These are phyloP conservation scores for Zygogramma bicolorata DNA, from an alignment of 2,888 invertebrate genomes.

Conservation along the genomic window DNA sequence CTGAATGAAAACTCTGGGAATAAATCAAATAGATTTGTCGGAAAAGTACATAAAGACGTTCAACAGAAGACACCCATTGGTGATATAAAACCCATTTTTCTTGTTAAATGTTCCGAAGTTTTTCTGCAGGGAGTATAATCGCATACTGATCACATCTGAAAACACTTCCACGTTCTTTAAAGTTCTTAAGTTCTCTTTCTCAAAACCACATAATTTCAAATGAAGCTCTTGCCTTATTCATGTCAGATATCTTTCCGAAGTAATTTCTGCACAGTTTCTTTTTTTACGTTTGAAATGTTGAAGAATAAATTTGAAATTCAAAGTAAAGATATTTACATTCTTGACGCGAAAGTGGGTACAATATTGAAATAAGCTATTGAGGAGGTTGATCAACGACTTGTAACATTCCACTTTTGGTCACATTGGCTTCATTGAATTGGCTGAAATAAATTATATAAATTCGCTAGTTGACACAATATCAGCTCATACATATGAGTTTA, in stretches of 20 bases:
- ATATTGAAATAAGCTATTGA: conserved; percentile 27
- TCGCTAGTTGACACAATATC: too few relatives aligned
- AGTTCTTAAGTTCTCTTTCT: background rate
- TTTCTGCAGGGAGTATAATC: background rate
- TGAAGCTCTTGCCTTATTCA: conserved; percentile 3
- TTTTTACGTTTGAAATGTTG: background rate
- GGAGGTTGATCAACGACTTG: conserved; percentile 4
- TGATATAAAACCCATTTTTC: background rate
- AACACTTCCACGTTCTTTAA: background rate
- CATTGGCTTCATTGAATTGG: background rate
- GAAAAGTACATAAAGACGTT: background rate
- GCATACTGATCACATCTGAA: background rate
- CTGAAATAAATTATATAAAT: background rate
- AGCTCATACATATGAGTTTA: too few relatives aligned
- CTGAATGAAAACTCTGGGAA: background rate
- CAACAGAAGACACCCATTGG: background rate
- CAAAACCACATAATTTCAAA: background rate
- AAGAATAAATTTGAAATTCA: conserved; percentile 25
- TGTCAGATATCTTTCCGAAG: background rate
- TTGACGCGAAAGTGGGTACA: conserved; percentile 22
- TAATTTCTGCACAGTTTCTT: conserved; percentile 6
- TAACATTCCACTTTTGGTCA: background rate
- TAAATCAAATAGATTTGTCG: conserved; percentile 2
- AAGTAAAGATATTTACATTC: conserved; percentile 27
- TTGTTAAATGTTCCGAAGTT: background rate